These are phyloP conservation scores for Catharus minimus DNA, from an alignment of 2,113 vertebrate genomes.

Conservation along the genomic window DNA sequence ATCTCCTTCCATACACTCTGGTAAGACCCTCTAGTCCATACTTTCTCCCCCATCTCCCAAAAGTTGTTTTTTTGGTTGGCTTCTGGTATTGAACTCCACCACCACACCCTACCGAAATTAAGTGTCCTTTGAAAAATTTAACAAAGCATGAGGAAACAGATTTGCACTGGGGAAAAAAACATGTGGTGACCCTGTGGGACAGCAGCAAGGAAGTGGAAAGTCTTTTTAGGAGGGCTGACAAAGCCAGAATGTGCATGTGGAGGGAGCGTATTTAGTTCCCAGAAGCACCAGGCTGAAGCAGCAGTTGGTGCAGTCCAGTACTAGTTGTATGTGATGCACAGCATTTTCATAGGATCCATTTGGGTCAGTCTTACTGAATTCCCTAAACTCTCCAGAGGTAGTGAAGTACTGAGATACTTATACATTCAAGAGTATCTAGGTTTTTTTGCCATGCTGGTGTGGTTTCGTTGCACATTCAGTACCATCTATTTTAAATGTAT, in stretches of 20 bases:
- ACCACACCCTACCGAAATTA: background rate
- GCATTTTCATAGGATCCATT: conserved; percentile 2
- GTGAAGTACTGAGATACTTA: conserved; percentile 41
- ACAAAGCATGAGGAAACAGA: background rate
- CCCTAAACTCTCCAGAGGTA: conserved; percentile 12
- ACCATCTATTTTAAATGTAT: conserved; percentile 64
- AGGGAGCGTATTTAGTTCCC: background rate
- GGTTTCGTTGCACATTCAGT: background rate
- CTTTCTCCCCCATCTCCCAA: background rate
- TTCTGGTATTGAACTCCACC: background rate
- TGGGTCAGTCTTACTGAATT: conserved; percentile 32
- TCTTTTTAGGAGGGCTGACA: background rate
- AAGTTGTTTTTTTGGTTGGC: background rate
- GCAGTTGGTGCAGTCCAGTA: background rate
- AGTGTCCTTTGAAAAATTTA: background rate
- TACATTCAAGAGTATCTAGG: conserved; percentile 32
- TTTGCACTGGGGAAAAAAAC: background rate
- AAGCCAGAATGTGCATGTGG: background rate
- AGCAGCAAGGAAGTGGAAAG: background rate
- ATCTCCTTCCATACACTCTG: background rate
- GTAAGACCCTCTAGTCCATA: background rate
- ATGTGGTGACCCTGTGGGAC: background rate
- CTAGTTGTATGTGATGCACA: background rate
- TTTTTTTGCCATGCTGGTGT: background rate
- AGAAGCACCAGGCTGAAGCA: background rate